Evolutionary conservation across 2,888 invertebrate species (phyloP).

Genomic region (Clepsis dumicolana): DNA sequence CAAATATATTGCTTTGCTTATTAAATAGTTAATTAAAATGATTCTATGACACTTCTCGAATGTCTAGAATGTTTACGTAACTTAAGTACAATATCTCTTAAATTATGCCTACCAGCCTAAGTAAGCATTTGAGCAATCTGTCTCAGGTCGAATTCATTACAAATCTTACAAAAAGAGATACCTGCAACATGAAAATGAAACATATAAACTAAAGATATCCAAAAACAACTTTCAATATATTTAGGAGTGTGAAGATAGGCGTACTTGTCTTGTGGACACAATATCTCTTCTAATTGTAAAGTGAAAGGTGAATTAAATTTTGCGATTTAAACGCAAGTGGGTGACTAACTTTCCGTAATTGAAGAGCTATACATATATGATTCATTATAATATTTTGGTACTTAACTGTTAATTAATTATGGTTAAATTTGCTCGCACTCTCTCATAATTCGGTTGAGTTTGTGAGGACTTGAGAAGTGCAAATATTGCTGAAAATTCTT

Average conservation of each 20-base stretch:
- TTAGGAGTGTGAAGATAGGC: background rate
- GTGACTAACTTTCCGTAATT: background rate
- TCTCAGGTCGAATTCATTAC: background rate
- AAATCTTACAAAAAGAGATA: background rate
- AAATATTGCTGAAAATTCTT: constrained; percentile 14
- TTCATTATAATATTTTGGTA: background rate
- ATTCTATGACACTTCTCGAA: background rate
- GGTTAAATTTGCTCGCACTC: background rate
- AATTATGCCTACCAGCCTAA: background rate
- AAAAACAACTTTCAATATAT: background rate
- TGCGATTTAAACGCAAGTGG: background rate
- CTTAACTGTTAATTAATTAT: constrained; percentile 1
- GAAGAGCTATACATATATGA: background rate
- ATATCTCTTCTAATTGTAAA: background rate
- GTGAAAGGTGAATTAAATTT: constrained; percentile 5
- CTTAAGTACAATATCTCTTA: background rate
- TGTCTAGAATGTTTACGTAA: background rate
- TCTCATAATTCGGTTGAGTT: constrained; percentile 9
- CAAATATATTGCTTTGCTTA: background rate
- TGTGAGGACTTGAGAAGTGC: constrained; percentile 14
- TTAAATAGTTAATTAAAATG: background rate
- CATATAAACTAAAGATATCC: background rate
- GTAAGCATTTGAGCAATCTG: background rate
- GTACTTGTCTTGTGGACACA: background rate
- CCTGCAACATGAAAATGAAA: too few relatives aligned